Evolutionary conservation across 2,888 invertebrate genomes (phyloP).

Genomic region (Melieria omissa): DNA sequence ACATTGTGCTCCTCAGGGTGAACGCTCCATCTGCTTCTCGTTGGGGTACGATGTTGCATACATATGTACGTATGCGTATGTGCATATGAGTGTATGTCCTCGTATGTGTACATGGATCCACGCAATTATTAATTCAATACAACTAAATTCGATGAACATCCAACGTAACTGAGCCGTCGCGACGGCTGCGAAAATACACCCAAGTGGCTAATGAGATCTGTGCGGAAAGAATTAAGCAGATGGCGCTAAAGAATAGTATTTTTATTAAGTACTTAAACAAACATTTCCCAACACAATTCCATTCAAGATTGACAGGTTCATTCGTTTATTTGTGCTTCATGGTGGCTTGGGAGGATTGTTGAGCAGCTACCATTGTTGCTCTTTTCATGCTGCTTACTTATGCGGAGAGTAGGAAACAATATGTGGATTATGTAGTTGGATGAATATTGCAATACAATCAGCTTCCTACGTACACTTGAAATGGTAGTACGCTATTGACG

Average conservation of each 20-base stretch:
- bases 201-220: neutral
- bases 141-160: too few species aligned
- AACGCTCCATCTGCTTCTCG: neutral
- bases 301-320: slow-evolving; percentile 59
- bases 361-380: too few species aligned
- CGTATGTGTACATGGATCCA: neutral
- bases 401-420: slow-evolving; percentile 37
- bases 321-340: slow-evolving; percentile 35
- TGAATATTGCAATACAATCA: too few species aligned
- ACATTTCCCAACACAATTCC: slow-evolving; percentile 50
- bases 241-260: slow-evolving; percentile 50
- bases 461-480: neutral
- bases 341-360: too few species aligned
- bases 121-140: too few species aligned
- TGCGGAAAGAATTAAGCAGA: slow-evolving; percentile 49
- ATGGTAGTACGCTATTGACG: slow-evolving; percentile 1
- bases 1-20: neutral
- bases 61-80: neutral
- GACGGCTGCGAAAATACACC: too few species aligned
- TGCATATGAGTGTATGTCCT: neutral
- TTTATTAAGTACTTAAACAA: slow-evolving; percentile 53
- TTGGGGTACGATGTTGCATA: neutral
- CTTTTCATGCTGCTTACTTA: too few species aligned
- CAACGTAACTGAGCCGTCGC: too few species aligned
- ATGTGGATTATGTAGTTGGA: slow-evolving; percentile 53